Percentiles rank a stretch among this genome's conserved stretches.
phyloP scores from a whole-genome alignment of 2,797 vertebrate genomes.

The Darevskia nairensis region DNA sequence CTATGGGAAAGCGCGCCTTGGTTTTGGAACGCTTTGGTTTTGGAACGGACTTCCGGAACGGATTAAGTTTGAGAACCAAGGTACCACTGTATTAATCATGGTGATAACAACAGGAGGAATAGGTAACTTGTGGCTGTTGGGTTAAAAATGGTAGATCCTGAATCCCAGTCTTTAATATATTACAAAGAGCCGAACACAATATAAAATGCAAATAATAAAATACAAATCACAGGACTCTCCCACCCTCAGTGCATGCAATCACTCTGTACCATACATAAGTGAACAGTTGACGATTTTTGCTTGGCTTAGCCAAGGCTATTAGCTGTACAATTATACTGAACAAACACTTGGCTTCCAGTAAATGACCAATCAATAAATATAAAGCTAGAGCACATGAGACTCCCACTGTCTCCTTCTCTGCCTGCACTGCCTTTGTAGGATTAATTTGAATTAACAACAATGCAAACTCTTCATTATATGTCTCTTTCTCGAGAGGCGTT shows the following conservation, averaged over 20 bases:
- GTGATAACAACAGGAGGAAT: neutral
- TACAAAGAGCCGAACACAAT: neutral
- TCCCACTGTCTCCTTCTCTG: conserved; percentile 57
- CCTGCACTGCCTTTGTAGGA: conserved; percentile 50
- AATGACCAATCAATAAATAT: conserved; percentile 26
- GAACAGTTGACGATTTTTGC: neutral
- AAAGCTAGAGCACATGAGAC: conserved; percentile 38
- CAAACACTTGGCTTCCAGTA: neutral
- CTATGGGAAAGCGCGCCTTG: no score
- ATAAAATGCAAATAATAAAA: neutral
- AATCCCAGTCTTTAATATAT: neutral
- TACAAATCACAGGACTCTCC: neutral
- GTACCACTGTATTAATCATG: neutral
- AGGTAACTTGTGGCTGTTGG: neutral
- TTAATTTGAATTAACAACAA: conserved; percentile 74
- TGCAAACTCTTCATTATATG: conserved; percentile 71
- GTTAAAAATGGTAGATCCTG: neutral
- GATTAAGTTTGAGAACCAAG: no score
- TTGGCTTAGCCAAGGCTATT: neutral
- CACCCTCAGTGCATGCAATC: neutral
- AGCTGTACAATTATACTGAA: neutral
- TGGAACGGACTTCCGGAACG: no score
- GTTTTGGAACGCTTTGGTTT: no score
- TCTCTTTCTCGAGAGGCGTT: conserved; percentile 72
- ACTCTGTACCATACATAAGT: neutral